Percentiles rank a stretch among this genome's conserved stretches.
phyloP scores from a whole-genome alignment of 92 coral and sea anemone species.

The Plumapathes pennacea region DNA sequence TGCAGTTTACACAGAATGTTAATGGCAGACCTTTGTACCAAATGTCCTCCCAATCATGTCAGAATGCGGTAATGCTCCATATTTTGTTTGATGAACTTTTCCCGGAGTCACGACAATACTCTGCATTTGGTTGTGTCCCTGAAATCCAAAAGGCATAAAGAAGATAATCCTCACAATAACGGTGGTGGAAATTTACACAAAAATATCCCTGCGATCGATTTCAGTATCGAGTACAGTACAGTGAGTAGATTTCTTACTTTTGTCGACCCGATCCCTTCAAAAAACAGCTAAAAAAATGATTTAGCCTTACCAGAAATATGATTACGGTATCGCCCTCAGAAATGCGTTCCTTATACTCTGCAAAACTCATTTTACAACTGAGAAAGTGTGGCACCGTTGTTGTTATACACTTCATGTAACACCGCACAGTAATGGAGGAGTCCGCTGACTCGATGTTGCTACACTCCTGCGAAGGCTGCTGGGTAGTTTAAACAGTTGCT shows the following conservation, averaged over 20 bases:
- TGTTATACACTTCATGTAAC: too few species aligned
- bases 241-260: neutral
- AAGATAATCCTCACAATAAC: too few species aligned
- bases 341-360: conserved; percentile 70
- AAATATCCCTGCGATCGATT: too few species aligned
- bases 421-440: too few species aligned
- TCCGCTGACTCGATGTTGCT: conserved; percentile 60
- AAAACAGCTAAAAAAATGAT: too few species aligned
- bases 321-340: conserved; percentile 91
- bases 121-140: conserved; percentile 88
- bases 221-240: too few species aligned
- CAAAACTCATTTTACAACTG: conserved; percentile 88
- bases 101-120: conserved; percentile 65
- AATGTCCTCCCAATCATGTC: conserved; percentile 82
- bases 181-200: too few species aligned
- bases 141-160: neutral
- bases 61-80: conserved; percentile 87
- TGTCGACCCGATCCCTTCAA: too few species aligned
- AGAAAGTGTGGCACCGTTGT: too few species aligned
- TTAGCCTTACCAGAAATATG: conserved; percentile 62
- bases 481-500: conserved; percentile 92
- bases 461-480: conserved; percentile 65
- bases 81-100: conserved; percentile 83
- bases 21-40: conserved; percentile 95
- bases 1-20: too few species aligned